Evolutionary conservation across 2,888 invertebrate genomes (phyloP).

Genomic region (Papilio demoleus): DNA sequence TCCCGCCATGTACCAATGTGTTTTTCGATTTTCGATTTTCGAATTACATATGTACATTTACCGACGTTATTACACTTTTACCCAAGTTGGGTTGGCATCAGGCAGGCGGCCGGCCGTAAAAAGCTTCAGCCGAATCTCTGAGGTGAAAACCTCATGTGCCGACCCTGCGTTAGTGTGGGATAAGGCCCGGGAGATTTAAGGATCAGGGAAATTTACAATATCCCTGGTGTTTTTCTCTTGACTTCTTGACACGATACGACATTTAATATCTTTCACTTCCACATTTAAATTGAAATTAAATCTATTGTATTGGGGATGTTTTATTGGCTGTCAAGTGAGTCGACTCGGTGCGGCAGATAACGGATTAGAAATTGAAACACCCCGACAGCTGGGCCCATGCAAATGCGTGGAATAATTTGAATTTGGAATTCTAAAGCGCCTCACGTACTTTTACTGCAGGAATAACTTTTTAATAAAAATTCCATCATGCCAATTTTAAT

Average conservation of each 20-base stretch:
- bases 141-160: no score
- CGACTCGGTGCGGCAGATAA: constrained; percentile 50
- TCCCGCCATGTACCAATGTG: no score
- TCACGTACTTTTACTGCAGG: constrained; percentile 41
- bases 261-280: not conserved
- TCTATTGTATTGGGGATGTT: constrained; percentile 24
- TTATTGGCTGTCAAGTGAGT: constrained; percentile 54
- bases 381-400: constrained; percentile 61
- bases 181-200: no score
- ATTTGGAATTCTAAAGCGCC: constrained; percentile 55
- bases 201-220: no score
- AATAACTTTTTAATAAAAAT: constrained; percentile 31
- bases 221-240: no score
- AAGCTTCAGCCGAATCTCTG: no score
- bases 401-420: constrained; percentile 63
- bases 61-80: no score
- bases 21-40: no score
- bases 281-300: not conserved
- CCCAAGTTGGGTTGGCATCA: no score
- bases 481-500: not conserved
- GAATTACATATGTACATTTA: no score
- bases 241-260: not conserved
- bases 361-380: constrained; percentile 57
- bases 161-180: no score
- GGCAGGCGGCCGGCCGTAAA: no score